Percentiles rank a stretch among this genome's conserved stretches.
Evolutionary conservation across 2,113 vertebrate genomes (phyloP).

Genomic region (Erinaceus europaeus): DNA sequence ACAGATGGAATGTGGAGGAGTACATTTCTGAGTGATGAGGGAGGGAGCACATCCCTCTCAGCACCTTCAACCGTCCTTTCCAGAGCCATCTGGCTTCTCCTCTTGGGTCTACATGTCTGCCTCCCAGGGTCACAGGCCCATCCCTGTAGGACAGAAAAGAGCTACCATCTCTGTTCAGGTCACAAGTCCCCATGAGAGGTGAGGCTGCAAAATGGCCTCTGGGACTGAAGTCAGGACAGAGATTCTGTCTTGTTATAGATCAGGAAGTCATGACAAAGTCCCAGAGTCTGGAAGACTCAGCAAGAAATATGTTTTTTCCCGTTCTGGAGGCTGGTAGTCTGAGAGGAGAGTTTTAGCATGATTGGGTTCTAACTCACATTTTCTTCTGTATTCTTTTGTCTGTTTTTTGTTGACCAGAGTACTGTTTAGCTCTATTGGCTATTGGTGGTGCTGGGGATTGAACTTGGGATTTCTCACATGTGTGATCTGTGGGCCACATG

Average conservation of each 20-base stretch:
- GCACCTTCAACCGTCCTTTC: neutral
- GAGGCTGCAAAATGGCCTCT: neutral
- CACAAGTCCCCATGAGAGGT: no score
- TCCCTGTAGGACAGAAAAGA: neutral
- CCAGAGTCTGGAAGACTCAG: neutral
- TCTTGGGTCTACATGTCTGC: neutral
- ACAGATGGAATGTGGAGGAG: slow-evolving; percentile 53
- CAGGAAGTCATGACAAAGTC: neutral
- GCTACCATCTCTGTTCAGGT: neutral
- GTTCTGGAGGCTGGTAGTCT: neutral
- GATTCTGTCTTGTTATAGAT: neutral
- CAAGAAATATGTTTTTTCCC: neutral
- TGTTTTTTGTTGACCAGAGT: neutral
- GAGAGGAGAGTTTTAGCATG: neutral
- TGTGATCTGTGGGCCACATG: no score
- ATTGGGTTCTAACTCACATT: neutral
- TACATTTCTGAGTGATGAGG: neutral
- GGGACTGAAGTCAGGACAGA: neutral
- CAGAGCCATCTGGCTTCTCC: neutral
- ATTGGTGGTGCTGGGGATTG: no score
- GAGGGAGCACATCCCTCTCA: neutral
- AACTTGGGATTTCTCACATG: no score
- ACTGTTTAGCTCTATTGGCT: no score
- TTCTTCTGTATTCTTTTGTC: neutral
- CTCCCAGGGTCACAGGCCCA: neutral